Conservation (phyloP, 2,113 vertebrate genomes). For the Hypomesus transpacificus region DNA sequence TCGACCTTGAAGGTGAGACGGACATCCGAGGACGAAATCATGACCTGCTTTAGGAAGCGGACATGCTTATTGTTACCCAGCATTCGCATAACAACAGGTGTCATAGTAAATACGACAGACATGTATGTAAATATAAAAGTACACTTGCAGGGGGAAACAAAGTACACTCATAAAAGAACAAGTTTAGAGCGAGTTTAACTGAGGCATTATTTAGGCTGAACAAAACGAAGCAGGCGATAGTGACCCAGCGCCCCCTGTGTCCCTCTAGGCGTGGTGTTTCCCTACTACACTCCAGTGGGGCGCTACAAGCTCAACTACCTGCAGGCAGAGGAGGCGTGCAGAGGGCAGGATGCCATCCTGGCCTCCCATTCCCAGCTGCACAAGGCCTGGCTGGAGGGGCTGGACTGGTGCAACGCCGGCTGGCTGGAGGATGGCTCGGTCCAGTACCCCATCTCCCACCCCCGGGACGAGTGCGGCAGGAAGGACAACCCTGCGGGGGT, state of each 20-base stretch:
- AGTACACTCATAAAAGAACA: no score
- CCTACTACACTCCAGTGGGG: constrained; percentile 85
- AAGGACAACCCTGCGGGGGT: constrained; percentile 80
- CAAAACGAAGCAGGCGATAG: neutral
- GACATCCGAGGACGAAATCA: neutral
- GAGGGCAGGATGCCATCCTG: constrained; percentile 87
- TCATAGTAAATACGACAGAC: no score
- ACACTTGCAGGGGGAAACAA: no score
- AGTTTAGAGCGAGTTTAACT: no score
- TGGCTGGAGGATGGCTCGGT: constrained; percentile 93
- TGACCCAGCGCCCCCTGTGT: constrained; percentile 7
- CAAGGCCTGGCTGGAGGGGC: constrained; percentile 87
- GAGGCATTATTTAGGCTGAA: no score
- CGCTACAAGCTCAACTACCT: constrained; percentile 89
- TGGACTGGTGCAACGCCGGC: constrained; percentile 96
- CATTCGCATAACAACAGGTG: no score
- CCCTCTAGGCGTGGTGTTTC: constrained; percentile 86
- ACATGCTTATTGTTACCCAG: no score
- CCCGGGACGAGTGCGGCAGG: constrained; percentile 83
- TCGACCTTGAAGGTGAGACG: constrained; percentile 89
- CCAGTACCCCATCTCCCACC: constrained; percentile 88
- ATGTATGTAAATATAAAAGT: no score
- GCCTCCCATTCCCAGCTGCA: constrained; percentile 90
- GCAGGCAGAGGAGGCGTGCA: constrained; percentile 82
- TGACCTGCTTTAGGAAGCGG: neutral